Conservation (phyloP, 2,113 vertebrate species). For the Rhagologus leucostigma region DNA sequence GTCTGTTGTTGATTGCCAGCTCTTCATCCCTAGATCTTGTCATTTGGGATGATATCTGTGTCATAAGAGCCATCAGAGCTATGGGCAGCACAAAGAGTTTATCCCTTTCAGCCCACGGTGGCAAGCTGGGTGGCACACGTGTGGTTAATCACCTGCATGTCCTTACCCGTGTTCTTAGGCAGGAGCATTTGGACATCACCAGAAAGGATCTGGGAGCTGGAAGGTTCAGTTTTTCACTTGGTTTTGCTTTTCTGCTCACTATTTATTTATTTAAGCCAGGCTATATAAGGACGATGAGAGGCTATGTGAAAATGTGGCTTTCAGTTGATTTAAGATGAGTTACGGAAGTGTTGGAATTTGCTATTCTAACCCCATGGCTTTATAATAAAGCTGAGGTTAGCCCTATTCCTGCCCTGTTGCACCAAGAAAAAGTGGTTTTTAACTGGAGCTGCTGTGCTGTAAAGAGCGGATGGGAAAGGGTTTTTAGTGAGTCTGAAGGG, state of each 20-base stretch:
- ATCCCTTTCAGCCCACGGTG: neutral
- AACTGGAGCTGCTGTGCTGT: neutral
- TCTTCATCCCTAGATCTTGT: neutral
- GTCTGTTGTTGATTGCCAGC: neutral
- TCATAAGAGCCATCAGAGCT: neutral
- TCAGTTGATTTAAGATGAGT: neutral
- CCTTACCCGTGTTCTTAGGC: neutral
- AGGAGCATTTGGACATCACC: fast-evolving
- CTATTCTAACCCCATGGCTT: neutral
- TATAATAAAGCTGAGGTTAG: neutral
- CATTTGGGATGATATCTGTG: neutral
- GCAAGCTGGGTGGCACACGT: neutral
- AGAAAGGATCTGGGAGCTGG: neutral
- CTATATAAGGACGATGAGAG: neutral
- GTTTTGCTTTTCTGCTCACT: neutral
- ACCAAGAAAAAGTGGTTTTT: neutral
- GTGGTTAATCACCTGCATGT: neutral
- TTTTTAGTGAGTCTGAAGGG: neutral
- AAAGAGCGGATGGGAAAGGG: neutral
- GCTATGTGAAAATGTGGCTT: neutral
- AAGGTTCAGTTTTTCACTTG: neutral
- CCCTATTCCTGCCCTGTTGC: neutral
- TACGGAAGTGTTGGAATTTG: neutral
- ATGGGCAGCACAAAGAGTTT: neutral
- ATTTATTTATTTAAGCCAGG: neutral